Percentiles rank a stretch among this genome's conserved stretches.
Evolutionary conservation across 2,888 invertebrate species (phyloP).

Genomic region (Apodemia mormo): DNA sequence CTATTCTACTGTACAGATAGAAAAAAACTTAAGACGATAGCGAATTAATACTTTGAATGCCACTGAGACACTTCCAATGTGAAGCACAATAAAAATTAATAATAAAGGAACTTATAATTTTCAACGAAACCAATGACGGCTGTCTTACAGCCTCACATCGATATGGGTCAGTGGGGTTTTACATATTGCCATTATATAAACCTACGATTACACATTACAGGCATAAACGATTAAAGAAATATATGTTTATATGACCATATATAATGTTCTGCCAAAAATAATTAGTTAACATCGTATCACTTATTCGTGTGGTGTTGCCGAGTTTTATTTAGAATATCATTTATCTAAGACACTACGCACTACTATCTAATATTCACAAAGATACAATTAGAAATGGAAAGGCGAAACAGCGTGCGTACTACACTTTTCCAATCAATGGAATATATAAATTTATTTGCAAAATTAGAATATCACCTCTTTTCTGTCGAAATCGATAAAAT

Average conservation of each 20-base stretch:
- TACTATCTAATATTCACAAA: conserved; percentile 79
- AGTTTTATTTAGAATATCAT: conserved; percentile 79
- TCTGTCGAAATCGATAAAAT: conserved; percentile 26
- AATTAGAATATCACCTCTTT: conserved; percentile 19
- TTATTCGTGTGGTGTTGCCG: conserved; percentile 75
- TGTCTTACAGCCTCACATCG: conserved; percentile 58
- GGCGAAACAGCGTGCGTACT: conserved; percentile 72
- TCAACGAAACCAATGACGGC: conserved; percentile 48
- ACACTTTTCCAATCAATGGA: conserved; percentile 45
- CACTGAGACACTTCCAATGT: conserved; percentile 27
- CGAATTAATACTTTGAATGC: conserved; percentile 49
- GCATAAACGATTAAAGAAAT: conserved; percentile 69
- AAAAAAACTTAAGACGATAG: conserved; percentile 54
- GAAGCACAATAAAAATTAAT: conserved; percentile 39
- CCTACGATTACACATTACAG: conserved; percentile 63
- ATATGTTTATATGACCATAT: conserved; percentile 55
- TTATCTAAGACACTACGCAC: conserved; percentile 78
- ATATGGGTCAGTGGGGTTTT: conserved; percentile 34
- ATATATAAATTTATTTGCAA: conserved; percentile 19
- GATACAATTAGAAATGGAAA: conserved; percentile 69
- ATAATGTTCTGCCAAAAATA: conserved; percentile 60
- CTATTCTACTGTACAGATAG: conserved; percentile 78
- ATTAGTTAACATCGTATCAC: conserved; percentile 74
- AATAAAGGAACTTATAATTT: conserved; percentile 48
- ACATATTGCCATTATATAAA: conserved; percentile 34